A percentile compares a stretch with the other conserved stretches of the same genome.
Evolutionary conservation across 2,797 vertebrate genomes (phyloP).

Genomic region (Gymnopithys bicolor): DNA sequence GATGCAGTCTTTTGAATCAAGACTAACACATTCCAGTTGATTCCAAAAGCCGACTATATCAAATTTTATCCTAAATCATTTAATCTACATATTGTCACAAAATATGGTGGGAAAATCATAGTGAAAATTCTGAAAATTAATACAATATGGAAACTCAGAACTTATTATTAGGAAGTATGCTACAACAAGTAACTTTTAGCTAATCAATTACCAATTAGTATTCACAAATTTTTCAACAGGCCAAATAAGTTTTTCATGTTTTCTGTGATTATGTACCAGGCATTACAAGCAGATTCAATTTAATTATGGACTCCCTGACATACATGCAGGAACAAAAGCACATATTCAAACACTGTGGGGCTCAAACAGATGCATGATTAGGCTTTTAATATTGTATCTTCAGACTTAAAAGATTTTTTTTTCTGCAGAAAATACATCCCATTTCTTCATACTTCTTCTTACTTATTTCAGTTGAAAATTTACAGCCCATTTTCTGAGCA

Average conservation of each 20-base stretch:
- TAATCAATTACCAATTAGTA: not conserved
- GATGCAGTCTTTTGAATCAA: not conserved
- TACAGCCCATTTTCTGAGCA: not conserved
- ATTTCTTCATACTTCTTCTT: not conserved
- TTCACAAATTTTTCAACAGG: not conserved
- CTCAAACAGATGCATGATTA: not conserved
- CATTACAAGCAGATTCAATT: not conserved
- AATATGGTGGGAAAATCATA: not conserved
- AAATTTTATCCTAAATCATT: not conserved
- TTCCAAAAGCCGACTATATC: not conserved
- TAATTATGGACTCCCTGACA: not conserved
- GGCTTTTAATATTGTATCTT: not conserved
- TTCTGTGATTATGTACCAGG: not conserved
- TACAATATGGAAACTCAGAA: not conserved
- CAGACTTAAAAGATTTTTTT: not conserved
- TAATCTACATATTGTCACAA: not conserved
- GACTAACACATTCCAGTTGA: not conserved
- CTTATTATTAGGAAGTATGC: not conserved
- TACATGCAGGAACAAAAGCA: not conserved
- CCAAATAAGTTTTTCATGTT: not conserved
- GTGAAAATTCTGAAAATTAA: not conserved
- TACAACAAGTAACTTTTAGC: not conserved
- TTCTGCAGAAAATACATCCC: not conserved
- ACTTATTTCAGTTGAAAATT: not conserved
- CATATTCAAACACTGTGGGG: not conserved